These are phyloP conservation scores for Halisarca cf. caerulea DNA, from an alignment of 37 sponge, comb jelly and placozoan genomes.

Conservation along the genomic window DNA sequence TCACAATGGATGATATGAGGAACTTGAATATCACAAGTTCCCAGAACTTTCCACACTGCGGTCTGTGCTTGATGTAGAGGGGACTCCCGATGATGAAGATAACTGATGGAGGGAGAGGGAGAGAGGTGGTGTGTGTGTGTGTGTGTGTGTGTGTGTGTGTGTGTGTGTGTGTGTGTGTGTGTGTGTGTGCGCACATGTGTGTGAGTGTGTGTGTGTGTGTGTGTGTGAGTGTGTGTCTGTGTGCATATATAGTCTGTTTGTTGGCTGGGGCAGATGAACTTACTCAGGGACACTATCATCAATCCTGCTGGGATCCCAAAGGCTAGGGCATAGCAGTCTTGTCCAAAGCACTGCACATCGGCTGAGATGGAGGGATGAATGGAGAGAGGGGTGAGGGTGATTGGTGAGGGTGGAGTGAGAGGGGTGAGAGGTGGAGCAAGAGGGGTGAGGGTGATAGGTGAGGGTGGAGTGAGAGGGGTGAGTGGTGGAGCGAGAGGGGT, in stretches of 20 bases:
- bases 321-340: constrained; percentile 86
- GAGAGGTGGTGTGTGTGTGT: not conserved
- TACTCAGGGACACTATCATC: constrained; percentile 81
- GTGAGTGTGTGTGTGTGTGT: too few relatives aligned
- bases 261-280: not conserved
- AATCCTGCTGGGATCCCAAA: constrained; percentile 95
- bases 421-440: too few relatives aligned
- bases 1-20: not conserved
- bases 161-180: not conserved
- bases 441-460: too few relatives aligned
- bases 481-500: not conserved
- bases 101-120: not conserved
- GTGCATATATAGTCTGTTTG: not conserved
- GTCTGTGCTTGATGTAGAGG: constrained; percentile 22
- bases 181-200: not conserved
- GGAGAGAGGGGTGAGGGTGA: not conserved
- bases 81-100: constrained; percentile 18
- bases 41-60: not conserved
- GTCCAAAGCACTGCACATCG: constrained; percentile 77
- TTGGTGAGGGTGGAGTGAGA: too few relatives aligned
- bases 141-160: not conserved
- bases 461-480: too few relatives aligned
- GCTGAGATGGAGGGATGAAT: constrained; percentile 24
- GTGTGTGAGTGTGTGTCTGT: not conserved
- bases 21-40: constrained; percentile 20